A percentile compares a stretch with the other conserved stretches of the same genome.
phyloP scores from a whole-genome alignment of 2,113 vertebrate genomes.

The Antechinus stuartii region DNA sequence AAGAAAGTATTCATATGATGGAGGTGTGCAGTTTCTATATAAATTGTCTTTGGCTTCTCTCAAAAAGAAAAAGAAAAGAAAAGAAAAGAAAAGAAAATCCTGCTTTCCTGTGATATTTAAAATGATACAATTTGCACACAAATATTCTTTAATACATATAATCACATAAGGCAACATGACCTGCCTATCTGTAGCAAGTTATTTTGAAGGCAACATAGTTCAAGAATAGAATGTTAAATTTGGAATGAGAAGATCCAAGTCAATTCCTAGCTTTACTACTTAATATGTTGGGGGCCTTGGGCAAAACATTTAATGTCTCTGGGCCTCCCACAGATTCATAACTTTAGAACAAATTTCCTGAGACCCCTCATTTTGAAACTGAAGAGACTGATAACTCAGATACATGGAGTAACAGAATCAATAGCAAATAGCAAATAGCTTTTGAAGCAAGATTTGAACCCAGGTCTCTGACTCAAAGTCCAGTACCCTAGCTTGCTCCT shows the following conservation, averaged over 20 bases:
- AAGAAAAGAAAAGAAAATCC: not conserved
- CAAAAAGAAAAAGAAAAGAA: too few relatives aligned
- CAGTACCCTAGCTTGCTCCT: not conserved
- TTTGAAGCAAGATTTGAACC: not conserved
- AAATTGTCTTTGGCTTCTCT: too few relatives aligned
- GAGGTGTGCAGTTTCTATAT: too few relatives aligned
- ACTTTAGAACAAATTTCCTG: not conserved
- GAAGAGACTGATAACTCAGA: not conserved
- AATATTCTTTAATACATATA: not conserved
- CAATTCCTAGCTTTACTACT: not conserved
- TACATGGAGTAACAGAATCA: not conserved
- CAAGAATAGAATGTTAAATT: not conserved
- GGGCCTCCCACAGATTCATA: not conserved
- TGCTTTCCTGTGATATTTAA: not conserved
- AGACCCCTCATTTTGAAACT: not conserved
- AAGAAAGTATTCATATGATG: too few relatives aligned
- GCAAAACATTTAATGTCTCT: not conserved
- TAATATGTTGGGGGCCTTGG: not conserved
- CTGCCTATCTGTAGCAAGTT: not conserved
- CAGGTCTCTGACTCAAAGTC: not conserved
- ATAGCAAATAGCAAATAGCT: not conserved
- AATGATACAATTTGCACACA: not conserved
- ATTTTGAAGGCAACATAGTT: not conserved
- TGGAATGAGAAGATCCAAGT: not conserved
- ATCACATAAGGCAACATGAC: rapidly evolving